Evolutionary conservation across 2,113 vertebrate species (phyloP).

Genomic region (Anthoscopus minutus): DNA sequence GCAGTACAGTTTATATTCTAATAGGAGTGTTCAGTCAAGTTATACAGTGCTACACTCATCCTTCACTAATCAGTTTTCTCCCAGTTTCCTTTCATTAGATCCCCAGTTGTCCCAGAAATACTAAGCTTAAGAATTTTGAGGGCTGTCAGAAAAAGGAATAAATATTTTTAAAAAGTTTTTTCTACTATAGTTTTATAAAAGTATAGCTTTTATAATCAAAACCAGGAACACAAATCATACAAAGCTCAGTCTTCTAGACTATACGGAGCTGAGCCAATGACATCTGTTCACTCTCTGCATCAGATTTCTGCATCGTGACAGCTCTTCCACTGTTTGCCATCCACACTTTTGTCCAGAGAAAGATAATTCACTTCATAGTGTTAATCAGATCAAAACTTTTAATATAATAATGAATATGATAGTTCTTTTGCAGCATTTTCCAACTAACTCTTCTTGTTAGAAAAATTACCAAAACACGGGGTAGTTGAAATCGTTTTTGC

Average conservation of each 20-base stretch:
- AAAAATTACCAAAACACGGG: not conserved
- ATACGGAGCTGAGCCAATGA: not conserved
- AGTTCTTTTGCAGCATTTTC: not conserved
- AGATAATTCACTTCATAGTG: not conserved
- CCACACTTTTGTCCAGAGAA: not conserved
- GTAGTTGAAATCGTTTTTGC: slow-evolving; percentile 6
- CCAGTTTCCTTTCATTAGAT: not conserved
- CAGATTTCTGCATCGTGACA: not conserved
- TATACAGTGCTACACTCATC: not conserved
- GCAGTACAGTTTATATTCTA: not conserved
- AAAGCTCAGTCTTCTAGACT: not conserved
- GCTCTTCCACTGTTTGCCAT: not conserved
- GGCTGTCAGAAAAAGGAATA: not conserved
- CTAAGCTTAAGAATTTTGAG: not conserved
- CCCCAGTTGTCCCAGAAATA: not conserved
- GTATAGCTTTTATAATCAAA: not conserved
- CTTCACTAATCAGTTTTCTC: not conserved
- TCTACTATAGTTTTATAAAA: not conserved
- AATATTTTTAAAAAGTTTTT: not conserved
- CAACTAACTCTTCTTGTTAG: not conserved
- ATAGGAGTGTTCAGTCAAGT: not conserved
- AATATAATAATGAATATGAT: not conserved
- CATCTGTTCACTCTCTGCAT: not conserved
- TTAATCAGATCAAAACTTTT: not conserved
- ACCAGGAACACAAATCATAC: not conserved